These are phyloP conservation scores for Stenolophus ochropezus DNA, from an alignment of 2,888 invertebrate genomes.

Conservation along the genomic window DNA sequence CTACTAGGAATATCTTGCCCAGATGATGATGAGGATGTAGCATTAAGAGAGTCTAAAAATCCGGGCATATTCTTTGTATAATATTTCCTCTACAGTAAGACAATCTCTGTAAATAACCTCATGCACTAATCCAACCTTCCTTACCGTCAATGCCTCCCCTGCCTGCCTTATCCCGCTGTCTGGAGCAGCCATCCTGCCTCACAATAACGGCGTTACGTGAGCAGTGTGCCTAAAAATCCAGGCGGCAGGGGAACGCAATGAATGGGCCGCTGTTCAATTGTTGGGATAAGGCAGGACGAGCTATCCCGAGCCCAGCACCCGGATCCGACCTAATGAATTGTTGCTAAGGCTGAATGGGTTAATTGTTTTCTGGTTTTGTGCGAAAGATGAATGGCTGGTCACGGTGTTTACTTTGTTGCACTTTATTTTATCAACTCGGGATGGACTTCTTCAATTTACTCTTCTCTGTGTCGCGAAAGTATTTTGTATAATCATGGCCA, in stretches of 20 bases:
- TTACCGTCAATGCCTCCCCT: neutral
- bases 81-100: no score
- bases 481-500: no score
- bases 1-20: no score
- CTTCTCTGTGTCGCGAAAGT: no score
- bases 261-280: conserved; percentile 37
- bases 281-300: conserved; percentile 21
- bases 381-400: neutral
- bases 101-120: neutral
- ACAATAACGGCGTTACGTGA: conserved; percentile 57
- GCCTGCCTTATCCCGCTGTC: neutral
- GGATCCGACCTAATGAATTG: conserved; percentile 19
- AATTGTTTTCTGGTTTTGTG: conserved; percentile 34
- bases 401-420: neutral
- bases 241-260: conserved; percentile 9
- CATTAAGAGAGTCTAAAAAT: no score
- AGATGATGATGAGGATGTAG: no score
- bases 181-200: neutral
- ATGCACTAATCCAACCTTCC: neutral
- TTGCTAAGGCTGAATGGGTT: conserved; percentile 21
- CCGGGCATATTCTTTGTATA: no score
- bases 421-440: neutral
- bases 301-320: no score
- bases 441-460: neutral
- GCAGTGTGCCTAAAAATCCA: conserved; percentile 52